These are phyloP conservation scores for Tiliqua scincoides DNA, from an alignment of 2,113 vertebrate species.

Conservation along the genomic window DNA sequence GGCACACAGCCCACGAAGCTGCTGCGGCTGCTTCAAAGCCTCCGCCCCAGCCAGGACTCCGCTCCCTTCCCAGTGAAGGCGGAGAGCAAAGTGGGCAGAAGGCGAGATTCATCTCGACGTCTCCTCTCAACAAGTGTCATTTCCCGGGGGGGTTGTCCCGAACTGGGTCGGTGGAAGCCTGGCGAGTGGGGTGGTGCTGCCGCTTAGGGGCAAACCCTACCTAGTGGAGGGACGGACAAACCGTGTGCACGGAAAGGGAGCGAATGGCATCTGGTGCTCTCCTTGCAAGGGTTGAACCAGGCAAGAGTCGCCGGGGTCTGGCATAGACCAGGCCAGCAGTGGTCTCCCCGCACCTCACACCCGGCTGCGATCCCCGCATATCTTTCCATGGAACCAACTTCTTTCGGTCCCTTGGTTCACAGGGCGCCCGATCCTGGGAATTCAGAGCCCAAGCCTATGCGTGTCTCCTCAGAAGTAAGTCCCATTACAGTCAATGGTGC, in stretches of 20 bases:
- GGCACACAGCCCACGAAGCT: not conserved
- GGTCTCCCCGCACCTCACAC: no score
- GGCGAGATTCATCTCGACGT: not conserved
- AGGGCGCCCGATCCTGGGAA: not conserved
- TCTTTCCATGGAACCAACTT: no score
- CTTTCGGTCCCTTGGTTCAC: not conserved
- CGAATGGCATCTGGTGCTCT: no score
- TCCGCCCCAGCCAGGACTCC: not conserved
- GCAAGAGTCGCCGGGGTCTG: not conserved
- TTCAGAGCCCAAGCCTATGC: no score
- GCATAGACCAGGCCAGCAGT: no score
- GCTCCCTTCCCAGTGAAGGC: not conserved
- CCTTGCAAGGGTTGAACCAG: not conserved
- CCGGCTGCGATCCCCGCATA: no score
- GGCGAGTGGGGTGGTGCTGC: not conserved
- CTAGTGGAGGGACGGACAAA: not conserved
- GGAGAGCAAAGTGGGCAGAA: not conserved
- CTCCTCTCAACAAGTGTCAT: not conserved
- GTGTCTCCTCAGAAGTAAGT: no score
- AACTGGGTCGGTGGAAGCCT: not conserved
- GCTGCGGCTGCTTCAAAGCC: slow-evolving; percentile 28
- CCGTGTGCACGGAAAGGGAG: no score
- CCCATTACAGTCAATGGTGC: no score
- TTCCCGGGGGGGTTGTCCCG: not conserved
- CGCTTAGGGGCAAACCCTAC: not conserved